phyloP scores from a whole-genome alignment of 2,113 vertebrate genomes.

The Chiloscyllium plagiosum region DNA sequence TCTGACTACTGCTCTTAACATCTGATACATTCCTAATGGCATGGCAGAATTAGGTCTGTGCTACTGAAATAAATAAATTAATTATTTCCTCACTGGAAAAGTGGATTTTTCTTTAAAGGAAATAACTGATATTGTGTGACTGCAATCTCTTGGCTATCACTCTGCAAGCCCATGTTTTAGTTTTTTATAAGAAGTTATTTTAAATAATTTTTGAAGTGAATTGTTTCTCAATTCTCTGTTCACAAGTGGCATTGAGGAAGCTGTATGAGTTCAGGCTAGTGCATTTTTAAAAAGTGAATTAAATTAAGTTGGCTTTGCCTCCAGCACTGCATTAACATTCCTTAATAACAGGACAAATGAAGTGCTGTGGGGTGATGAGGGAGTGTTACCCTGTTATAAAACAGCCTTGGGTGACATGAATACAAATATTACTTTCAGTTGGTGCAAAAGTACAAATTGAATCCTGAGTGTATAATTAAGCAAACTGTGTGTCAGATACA shows the following conservation, averaged over 20 bases:
- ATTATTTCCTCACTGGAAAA: background rate
- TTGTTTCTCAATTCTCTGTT: background rate
- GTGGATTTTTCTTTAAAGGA: background rate
- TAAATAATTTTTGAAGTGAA: background rate
- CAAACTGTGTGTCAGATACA: background rate
- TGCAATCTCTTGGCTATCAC: too few species aligned
- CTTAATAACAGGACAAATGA: background rate
- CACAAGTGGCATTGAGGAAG: background rate
- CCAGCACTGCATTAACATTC: background rate
- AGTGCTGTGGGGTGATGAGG: background rate
- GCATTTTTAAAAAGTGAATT: background rate
- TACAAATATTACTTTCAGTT: background rate
- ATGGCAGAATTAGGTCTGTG: too few species aligned
- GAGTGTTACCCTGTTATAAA: background rate
- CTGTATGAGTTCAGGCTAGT: background rate
- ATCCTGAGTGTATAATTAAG: constrained; percentile 14
- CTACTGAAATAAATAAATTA: background rate
- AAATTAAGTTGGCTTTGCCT: background rate
- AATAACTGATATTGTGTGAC: background rate
- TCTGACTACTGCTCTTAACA: background rate
- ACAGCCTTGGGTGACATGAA: background rate
- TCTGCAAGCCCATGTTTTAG: background rate
- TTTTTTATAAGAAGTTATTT: background rate
- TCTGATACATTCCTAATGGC: background rate
- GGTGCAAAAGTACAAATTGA: background rate